Evolutionary conservation across 1,140 invertebrate genomes (phyloP).

Genomic region (Drosophila takahashii): DNA sequence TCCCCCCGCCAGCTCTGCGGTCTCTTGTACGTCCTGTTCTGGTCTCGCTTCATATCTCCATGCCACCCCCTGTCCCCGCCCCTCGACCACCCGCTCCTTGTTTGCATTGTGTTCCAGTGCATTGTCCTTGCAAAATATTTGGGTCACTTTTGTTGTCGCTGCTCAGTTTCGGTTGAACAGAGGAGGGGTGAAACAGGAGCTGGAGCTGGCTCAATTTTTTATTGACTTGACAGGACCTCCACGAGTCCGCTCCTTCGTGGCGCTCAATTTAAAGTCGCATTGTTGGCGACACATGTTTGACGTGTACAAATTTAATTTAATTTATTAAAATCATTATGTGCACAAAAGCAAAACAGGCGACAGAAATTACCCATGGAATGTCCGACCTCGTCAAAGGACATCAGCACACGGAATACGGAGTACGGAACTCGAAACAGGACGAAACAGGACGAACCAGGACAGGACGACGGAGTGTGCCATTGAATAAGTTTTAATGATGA

Average conservation of each 20-base stretch:
- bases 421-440: not conserved
- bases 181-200: not conserved
- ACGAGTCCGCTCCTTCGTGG: slow-evolving; percentile 2
- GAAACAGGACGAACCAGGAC: slow-evolving; percentile 10
- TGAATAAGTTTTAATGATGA: slow-evolving; percentile 83
- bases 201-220: slow-evolving; percentile 66
- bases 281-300: slow-evolving; percentile 81
- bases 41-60: slow-evolving; percentile 20
- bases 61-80: not conserved
- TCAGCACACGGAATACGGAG: not conserved
- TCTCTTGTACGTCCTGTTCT: slow-evolving; percentile 31
- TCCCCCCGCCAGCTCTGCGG: slow-evolving; percentile 13
- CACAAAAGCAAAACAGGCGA: slow-evolving; percentile 65
- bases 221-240: slow-evolving; percentile 73
- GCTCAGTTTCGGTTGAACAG: slow-evolving; percentile 58
- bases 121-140: slow-evolving; percentile 81
- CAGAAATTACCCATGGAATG: slow-evolving; percentile 63
- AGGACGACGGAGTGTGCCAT: slow-evolving; percentile 51
- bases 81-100: slow-evolving; percentile 17
- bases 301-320: slow-evolving; percentile 83
- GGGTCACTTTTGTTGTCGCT: slow-evolving; percentile 79
- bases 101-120: slow-evolving; percentile 74
- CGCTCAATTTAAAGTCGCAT: slow-evolving; percentile 75
- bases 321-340: slow-evolving; percentile 82
- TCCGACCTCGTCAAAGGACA: slow-evolving; percentile 22